These are phyloP conservation scores for Cephus sareptanus DNA, from an alignment of 2,888 invertebrate genomes.

Conservation along the genomic window DNA sequence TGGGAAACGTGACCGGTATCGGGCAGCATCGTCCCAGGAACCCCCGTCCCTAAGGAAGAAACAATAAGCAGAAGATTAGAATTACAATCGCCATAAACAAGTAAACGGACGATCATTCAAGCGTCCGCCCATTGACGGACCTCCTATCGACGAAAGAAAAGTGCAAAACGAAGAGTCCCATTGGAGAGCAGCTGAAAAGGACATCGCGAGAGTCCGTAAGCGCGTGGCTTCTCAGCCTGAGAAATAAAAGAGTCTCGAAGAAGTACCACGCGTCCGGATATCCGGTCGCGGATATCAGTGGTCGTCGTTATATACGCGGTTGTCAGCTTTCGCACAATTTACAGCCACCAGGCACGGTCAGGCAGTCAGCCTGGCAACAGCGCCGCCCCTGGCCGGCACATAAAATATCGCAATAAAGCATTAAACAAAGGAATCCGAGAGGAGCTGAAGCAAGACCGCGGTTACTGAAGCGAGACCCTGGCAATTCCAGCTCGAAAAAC, in stretches of 20 bases:
- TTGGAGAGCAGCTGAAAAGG: background rate
- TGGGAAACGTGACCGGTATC: constrained; percentile 19
- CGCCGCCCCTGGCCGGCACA: constrained; percentile 19
- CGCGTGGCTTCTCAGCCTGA: background rate
- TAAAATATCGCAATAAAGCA: constrained; percentile 60
- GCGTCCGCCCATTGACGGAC: background rate
- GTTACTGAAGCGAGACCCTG: constrained; percentile 55
- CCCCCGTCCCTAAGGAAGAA: background rate
- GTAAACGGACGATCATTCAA: background rate
- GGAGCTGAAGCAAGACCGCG: constrained; percentile 59
- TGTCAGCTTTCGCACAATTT: background rate
- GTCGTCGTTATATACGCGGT: constrained; percentile 13
- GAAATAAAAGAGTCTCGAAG: constrained; percentile 13
- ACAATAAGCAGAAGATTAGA: background rate
- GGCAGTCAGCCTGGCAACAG: constrained; percentile 39
- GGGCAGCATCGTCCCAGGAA: constrained; percentile 5
- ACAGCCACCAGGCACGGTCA: background rate
- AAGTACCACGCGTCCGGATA: constrained; percentile 35
- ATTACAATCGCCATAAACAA: background rate
- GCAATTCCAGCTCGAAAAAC: constrained; percentile 28
- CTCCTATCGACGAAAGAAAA: constrained; percentile 2
- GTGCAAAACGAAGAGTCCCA: constrained; percentile 2
- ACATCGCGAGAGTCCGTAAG: background rate
- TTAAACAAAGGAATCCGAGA: constrained; percentile 62
- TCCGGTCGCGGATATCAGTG: constrained; percentile 43